Evolutionary conservation across 2,113 vertebrate species (phyloP).

Genomic region (Pedetes capensis): DNA sequence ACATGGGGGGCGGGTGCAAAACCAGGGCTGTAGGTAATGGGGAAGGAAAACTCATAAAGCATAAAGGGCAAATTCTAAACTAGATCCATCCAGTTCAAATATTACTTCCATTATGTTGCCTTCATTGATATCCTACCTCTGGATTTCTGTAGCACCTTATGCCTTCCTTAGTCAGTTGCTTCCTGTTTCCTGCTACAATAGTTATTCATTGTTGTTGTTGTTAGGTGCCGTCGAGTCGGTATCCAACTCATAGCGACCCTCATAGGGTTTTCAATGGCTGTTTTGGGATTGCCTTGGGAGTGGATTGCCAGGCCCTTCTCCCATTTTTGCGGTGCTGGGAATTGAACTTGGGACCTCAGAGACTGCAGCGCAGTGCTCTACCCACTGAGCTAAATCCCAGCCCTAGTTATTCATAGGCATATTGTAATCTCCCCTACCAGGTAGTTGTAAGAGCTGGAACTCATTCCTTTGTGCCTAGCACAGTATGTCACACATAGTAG

Average conservation of each 20-base stretch:
- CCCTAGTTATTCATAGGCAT: not conserved
- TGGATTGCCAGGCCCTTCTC: too few species aligned
- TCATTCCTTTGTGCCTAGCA: not conserved
- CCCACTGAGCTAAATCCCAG: too few species aligned
- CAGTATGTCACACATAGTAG: not conserved
- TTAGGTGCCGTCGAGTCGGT: too few species aligned
- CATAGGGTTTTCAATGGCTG: too few species aligned
- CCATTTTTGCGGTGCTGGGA: too few species aligned
- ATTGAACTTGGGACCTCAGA: too few species aligned
- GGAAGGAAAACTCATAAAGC: too few species aligned
- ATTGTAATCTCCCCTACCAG: not conserved
- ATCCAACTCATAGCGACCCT: too few species aligned
- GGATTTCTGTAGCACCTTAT: not conserved
- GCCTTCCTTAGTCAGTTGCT: not conserved
- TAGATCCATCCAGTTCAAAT: not conserved
- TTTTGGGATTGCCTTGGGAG: too few species aligned
- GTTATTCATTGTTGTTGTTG: not conserved
- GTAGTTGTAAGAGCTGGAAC: not conserved
- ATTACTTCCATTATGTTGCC: accelerated
- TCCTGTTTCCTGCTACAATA: not conserved
- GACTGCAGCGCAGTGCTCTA: too few species aligned
- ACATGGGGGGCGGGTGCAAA: not conserved
- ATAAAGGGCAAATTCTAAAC: not conserved
- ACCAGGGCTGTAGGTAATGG: accelerated
- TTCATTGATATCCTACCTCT: not conserved